phyloP scores from a whole-genome alignment of 2,888 invertebrate genomes.

The Lepidocyrtinus sp. region DNA sequence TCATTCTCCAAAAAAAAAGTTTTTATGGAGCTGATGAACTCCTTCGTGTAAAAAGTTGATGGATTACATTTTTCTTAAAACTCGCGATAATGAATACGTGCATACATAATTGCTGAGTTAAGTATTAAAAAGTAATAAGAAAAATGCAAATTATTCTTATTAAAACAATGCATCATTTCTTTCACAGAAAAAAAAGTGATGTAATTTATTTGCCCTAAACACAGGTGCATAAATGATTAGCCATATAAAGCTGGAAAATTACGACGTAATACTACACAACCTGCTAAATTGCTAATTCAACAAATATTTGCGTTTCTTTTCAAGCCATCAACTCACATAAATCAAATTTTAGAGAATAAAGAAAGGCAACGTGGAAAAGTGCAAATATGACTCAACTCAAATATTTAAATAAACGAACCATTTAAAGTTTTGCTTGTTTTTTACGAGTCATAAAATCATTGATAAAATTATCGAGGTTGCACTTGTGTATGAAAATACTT shows the following conservation, averaged over 20 bases:
- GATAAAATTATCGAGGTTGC: constrained; percentile 7
- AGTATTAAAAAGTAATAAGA: constrained; percentile 41
- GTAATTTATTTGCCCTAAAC: background rate
- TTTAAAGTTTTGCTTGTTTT: background rate
- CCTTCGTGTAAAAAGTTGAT: constrained; percentile 39
- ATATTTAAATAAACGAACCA: constrained; percentile 28
- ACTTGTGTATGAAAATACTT: too few relatives aligned
- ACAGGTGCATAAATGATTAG: background rate
- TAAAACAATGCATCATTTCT: constrained; percentile 49
- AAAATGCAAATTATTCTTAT: constrained; percentile 53
- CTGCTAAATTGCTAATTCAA: constrained; percentile 24
- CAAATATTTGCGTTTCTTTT: constrained; percentile 38
- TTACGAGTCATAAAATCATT: background rate
- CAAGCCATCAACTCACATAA: constrained; percentile 43
- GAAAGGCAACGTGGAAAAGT: constrained; percentile 25
- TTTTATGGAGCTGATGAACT: background rate
- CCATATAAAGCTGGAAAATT: background rate
- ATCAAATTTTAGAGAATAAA: constrained; percentile 32
- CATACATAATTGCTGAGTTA: constrained; percentile 50
- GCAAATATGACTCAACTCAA: constrained; percentile 40
- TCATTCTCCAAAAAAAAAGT: constrained; percentile 3
- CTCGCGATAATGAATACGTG: constrained; percentile 32
- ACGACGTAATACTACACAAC: background rate
- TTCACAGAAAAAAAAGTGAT: background rate
- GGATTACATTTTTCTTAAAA: constrained; percentile 49